Evolutionary conservation across 2,113 vertebrate species (phyloP), one percentile per base, ranked within the genome.

Genomic region (Xiphophorus hellerii): DNA sequence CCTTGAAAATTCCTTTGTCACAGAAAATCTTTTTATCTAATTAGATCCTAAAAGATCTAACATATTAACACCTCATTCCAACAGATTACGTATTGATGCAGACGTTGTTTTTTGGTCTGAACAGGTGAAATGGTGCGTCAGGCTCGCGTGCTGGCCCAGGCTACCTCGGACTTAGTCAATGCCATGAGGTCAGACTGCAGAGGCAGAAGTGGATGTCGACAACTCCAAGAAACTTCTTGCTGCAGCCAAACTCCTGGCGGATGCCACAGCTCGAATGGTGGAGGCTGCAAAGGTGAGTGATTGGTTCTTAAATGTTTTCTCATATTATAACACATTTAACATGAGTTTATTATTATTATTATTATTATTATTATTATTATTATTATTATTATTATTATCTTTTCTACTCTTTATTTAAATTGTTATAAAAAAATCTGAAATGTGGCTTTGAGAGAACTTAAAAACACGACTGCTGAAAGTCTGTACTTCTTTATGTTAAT

Each of bases 91-190:
- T 37, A 10, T 12, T 81, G 20, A 39, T 4, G 11, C 69, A 31
- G 72, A 13, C 0, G 13, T 10, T 61, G 22, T 39, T 17, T 77
- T 13, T 73, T 15, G 82, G 29, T 83, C 17, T 82, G 39, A 82
- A 77, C 82, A 99, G 98, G 97, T 83, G 98, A 99, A 76, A 99
- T 99, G 98, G 98, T 99, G 1, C 95, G 97, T 17, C 98, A 99
- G 93, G 98, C 98, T 11, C 89, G 98, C n/a, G 97, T 99, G 2
- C 91, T 99, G 75, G 97, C 97, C n/a, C 97, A 99, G 85, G 98
- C 98, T 25, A 99, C 98, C 1, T 99, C 98, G 0, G 98, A 99
- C 79, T 92, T 99, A 0, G 98, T 99, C 81, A 99, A 98, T 7
- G 98, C 98, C 77, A 99, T 99, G 97, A 95, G 97, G 76, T 99